Evolutionary conservation across 2,113 vertebrate species (phyloP).

Genomic region (Syngnathus scovelli): DNA sequence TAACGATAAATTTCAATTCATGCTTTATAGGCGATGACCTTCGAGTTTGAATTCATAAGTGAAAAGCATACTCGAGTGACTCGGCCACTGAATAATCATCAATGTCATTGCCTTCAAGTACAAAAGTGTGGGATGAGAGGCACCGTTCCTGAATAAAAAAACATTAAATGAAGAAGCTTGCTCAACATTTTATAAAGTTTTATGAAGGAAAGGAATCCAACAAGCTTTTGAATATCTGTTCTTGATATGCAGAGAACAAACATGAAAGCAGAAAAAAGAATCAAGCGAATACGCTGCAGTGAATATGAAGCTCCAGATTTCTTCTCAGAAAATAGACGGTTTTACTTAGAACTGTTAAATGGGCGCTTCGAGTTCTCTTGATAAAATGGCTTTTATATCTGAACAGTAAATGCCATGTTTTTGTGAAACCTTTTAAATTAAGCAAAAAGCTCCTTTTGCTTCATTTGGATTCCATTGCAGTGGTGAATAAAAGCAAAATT

Average conservation of each 20-base stretch:
- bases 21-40: not conserved
- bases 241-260: not conserved
- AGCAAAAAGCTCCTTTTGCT: not conserved
- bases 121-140: not conserved
- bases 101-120: not conserved
- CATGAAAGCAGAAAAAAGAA: not conserved
- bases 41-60: not conserved
- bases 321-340: not conserved
- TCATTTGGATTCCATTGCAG: not conserved
- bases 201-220: not conserved
- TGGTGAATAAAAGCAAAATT: not conserved
- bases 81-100: not conserved
- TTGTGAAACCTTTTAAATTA: not conserved
- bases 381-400: not conserved
- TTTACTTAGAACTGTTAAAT: not conserved
- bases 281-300: not conserved
- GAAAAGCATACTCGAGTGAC: not conserved
- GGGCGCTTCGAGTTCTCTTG: not conserved
- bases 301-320: not conserved
- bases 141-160: not conserved
- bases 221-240: not conserved
- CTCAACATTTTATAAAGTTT: not conserved
- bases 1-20: not conserved
- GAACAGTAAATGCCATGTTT: not conserved
- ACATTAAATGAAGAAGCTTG: not conserved